Percentiles rank a stretch among this genome's conserved stretches.
Evolutionary conservation across 2,888 invertebrate genomes (phyloP).

Genomic region (Papilio protenor): DNA sequence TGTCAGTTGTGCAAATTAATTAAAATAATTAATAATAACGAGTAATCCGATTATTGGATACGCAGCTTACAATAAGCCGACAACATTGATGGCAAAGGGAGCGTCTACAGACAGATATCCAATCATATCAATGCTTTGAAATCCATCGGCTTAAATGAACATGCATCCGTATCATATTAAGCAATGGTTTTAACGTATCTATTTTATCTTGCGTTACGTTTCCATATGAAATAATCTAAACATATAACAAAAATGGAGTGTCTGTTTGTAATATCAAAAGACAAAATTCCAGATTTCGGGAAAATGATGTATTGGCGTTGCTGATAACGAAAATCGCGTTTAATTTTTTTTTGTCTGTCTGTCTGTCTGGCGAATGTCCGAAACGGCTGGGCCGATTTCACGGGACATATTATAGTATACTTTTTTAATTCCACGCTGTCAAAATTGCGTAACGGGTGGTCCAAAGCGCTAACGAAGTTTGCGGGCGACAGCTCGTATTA

Average conservation of each 20-base stretch:
- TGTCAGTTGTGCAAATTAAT: not conserved
- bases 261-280: too few species aligned
- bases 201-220: not conserved
- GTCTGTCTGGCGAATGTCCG: too few species aligned
- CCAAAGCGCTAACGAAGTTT: too few species aligned
- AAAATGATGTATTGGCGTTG: too few species aligned
- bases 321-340: too few species aligned
- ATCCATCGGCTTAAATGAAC: conserved; percentile 13
- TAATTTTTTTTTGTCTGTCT: too few species aligned
- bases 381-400: too few species aligned
- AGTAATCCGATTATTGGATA: conserved; percentile 7
- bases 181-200: not conserved
- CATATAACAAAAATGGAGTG: too few species aligned
- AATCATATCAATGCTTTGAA: conserved; percentile 20
- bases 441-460: too few species aligned
- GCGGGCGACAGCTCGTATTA: not conserved
- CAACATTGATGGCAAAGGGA: conserved; percentile 22
- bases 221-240: not conserved
- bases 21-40: not conserved
- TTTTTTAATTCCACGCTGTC: too few species aligned
- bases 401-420: too few species aligned
- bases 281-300: too few species aligned
- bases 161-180: conserved; percentile 13
- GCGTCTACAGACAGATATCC: conserved; percentile 1
- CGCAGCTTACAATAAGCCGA: conserved; percentile 12